Percentiles rank a stretch among this genome's conserved stretches.
These are phyloP conservation scores for Amazona vittata DNA, from an alignment of 2,113 vertebrate genomes.

Conservation along the genomic window DNA sequence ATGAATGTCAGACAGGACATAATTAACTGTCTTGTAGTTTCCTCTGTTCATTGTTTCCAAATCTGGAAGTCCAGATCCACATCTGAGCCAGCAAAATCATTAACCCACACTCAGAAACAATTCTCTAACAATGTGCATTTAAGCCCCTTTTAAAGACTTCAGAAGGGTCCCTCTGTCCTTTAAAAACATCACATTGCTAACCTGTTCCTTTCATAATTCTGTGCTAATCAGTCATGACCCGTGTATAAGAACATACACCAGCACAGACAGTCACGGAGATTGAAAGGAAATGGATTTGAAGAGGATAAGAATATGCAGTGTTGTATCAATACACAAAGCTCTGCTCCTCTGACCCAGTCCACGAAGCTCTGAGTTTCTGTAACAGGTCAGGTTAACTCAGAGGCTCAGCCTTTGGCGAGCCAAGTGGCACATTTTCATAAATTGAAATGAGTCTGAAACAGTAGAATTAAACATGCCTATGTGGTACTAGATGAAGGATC, in stretches of 20 bases:
- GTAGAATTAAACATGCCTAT: neutral
- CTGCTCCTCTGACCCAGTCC: neutral
- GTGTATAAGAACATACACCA: neutral
- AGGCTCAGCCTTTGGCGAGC: neutral
- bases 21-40: neutral
- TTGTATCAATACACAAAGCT: neutral
- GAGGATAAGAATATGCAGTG: neutral
- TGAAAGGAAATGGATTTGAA: neutral
- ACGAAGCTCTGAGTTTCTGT: rapidly evolving
- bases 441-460: rapidly evolving
- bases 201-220: neutral
- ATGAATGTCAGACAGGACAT: neutral
- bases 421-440: neutral
- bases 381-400: neutral
- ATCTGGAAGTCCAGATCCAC: neutral
- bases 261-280: rapidly evolving
- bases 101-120: neutral
- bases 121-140: neutral
- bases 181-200: neutral
- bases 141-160: neutral
- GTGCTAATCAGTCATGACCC: neutral
- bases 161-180: neutral
- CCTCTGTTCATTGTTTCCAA: neutral
- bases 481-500: neutral
- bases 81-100: neutral